Base-by-base conservation (phyloP, 2,113 vertebrate genomes). In the Notechis scutatus region DNA sequence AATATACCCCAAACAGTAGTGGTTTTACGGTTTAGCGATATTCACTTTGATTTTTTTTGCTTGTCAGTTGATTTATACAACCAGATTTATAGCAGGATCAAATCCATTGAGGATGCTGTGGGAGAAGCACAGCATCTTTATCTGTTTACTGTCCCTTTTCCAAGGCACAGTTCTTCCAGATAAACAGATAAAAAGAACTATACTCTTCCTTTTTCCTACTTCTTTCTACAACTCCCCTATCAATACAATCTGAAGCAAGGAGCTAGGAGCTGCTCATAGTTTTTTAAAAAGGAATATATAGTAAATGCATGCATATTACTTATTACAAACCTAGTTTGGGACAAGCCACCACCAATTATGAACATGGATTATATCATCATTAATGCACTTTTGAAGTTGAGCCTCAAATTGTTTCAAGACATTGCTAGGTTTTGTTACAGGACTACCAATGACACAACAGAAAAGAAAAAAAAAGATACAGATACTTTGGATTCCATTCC, bases 401-500 rank as follows among this genome's bases (percentile, higher is more conserved):
- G 15, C 24, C 42, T 57, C 9, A 92, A 4, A 59, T n/a, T 89
- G 24, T 64, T 92, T 89, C 52, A 88, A 90, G 29, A 34, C 23
- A 52, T 12, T 64, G 45, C 14, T 86, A 29, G 11, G 52, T 34
- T 74, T 20, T 34, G 15, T 1, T 61, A 26, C 5, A 61, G 5
- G 23, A 57, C 29, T 85, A 52, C 4, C n/a, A 23, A 5, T 20
- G 74, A 4, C 74, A 90, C 23, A 90, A 54, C 56, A 61, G 5
- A 50, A 50, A 50, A 50, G 47, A 50, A 86, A 88, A 21, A n/a
- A n/a, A n/a, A 5, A 14, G 59, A 61, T 24, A 88, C 23, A 56
- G 85, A 81, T 81, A 94, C 34, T 54, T 55, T 85, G 91, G 94
- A 90, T 91, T 94, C 9, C 1, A 54, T 93, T 52, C 92, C 57